Conservation (phyloP, 2,888 invertebrate species). For the Empis stercorea region DNA sequence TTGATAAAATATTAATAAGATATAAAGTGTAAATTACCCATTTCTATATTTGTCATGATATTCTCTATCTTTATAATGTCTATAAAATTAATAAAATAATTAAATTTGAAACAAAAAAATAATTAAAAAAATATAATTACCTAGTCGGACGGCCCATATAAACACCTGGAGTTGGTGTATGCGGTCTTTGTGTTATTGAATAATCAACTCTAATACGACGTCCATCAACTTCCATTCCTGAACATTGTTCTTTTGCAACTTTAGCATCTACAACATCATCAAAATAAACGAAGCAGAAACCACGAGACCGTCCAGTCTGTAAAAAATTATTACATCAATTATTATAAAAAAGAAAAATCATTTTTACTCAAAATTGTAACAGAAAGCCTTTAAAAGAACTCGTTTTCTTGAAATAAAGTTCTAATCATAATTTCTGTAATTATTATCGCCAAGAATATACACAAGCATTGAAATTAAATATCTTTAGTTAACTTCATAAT, state of each 20-base stretch:
- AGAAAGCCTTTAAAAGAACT: constrained; percentile 8
- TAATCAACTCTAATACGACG: constrained; percentile 88
- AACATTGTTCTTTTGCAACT: constrained; percentile 85
- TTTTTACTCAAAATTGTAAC: constrained; percentile 3
- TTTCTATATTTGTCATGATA: constrained; percentile 19
- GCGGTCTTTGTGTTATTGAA: constrained; percentile 90
- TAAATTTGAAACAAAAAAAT: not conserved
- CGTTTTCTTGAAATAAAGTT: not conserved
- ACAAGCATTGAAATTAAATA: not conserved
- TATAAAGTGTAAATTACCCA: too few species aligned
- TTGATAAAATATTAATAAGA: too few species aligned
- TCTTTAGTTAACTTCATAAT: too few species aligned
- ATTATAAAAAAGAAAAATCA: not conserved
- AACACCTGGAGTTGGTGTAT: constrained; percentile 94
- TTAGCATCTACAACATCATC: constrained; percentile 78
- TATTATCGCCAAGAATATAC: not conserved
- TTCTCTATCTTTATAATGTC: constrained; percentile 17
- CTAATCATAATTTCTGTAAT: not conserved
- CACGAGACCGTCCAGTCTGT: constrained; percentile 82
- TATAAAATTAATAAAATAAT: constrained; percentile 7
- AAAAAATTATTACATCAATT: constrained; percentile 18
- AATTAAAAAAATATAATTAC: constrained; percentile 13
- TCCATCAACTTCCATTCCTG: constrained; percentile 89
- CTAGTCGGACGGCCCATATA: constrained; percentile 88
- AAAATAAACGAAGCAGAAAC: constrained; percentile 95